Evolutionary conservation across 2,888 invertebrate species (phyloP).

Genomic region (Apodemia zela): DNA sequence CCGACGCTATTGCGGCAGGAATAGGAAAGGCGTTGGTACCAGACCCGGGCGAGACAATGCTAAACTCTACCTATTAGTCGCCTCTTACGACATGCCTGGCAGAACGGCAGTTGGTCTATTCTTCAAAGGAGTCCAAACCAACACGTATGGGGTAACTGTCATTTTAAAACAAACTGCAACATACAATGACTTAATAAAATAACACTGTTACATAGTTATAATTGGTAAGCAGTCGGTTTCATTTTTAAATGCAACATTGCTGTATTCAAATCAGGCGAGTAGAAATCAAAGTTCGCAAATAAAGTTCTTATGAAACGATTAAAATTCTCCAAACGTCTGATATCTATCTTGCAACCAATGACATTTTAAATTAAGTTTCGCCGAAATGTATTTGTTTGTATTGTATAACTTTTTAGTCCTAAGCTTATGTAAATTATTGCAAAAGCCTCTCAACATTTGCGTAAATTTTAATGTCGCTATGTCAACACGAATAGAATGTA

Average conservation of each 20-base stretch:
- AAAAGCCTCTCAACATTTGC: constrained; percentile 51
- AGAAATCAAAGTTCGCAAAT: background rate
- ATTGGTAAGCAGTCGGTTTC: background rate
- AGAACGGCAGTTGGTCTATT: no score
- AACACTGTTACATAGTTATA: no score
- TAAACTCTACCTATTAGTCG: no score
- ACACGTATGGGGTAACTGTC: no score
- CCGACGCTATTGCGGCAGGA: no score
- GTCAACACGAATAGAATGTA: constrained; percentile 50
- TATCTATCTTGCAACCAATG: background rate
- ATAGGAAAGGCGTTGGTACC: no score
- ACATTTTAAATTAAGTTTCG: constrained; percentile 8
- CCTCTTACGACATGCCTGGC: no score
- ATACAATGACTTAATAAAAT: no score
- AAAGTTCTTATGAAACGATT: background rate
- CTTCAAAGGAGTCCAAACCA: no score
- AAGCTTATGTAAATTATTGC: constrained; percentile 42
- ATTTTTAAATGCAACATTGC: background rate
- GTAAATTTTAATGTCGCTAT: constrained; percentile 55
- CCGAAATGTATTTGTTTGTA: constrained; percentile 1
- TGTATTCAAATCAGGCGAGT: background rate
- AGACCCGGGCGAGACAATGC: no score
- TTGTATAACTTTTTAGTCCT: constrained; percentile 13
- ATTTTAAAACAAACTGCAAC: no score
- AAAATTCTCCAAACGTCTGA: background rate